Conservation (phyloP, 2,797 vertebrate genomes). For the Phrynocephalus forsythii region DNA sequence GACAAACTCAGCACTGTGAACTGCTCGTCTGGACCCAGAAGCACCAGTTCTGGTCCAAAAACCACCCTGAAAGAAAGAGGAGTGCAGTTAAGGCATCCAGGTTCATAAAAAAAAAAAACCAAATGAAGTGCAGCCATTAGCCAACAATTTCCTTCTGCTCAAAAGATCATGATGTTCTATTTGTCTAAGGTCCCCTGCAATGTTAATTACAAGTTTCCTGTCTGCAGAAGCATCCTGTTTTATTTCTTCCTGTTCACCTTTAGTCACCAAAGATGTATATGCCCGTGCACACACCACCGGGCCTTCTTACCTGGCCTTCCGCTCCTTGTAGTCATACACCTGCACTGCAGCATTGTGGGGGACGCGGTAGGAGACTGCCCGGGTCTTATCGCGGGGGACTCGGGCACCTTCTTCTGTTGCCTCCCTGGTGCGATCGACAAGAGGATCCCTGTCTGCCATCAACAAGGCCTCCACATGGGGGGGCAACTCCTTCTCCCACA, state of each 20-base stretch:
- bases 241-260: not conserved
- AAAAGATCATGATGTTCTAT: not conserved
- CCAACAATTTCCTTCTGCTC: not conserved
- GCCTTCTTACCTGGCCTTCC: conserved; percentile 82
- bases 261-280: no score
- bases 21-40: conserved; percentile 91
- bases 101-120: not conserved
- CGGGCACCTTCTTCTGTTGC: accelerated
- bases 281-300: accelerated
- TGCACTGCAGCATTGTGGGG: conserved; percentile 91
- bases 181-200: not conserved
- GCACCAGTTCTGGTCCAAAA: conserved; percentile 91
- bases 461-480: conserved; percentile 84
- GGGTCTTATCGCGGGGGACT: conserved; percentile 75
- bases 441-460: conserved; percentile 76
- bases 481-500: conserved; percentile 90
- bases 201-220: conserved; percentile 3
- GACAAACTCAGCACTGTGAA: conserved; percentile 91
- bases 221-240: not conserved
- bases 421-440: conserved; percentile 80
- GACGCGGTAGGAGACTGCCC: conserved; percentile 85
- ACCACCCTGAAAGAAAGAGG: conserved; percentile 80
- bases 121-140: not conserved
- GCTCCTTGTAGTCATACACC: conserved; percentile 93
- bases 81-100: not conserved